Evolutionary conservation across 2,797 vertebrate genomes (phyloP), one percentile per base, ranked within the genome.

Genomic region (Gymnopithys bicolor): DNA sequence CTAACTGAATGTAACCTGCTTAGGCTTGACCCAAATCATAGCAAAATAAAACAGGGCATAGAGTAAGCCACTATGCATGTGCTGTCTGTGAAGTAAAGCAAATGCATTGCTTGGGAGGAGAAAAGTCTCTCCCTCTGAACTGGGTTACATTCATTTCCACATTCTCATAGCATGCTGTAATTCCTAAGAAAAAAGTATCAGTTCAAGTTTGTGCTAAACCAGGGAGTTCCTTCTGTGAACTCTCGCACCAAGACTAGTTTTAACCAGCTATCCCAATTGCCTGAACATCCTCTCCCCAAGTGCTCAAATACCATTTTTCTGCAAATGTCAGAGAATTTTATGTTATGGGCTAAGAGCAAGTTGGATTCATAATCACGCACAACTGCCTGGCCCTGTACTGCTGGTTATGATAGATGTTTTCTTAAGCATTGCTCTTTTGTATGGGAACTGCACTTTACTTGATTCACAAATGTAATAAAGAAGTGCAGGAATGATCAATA

Each of bases 401-500:
- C 43, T 71, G 58, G 37, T 45, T 35, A 48, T 0, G 13, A 69
- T 19, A 81, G 15, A 84, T 9, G 5, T 71, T 92, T 92, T 73
- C 39, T 86, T 92, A 85, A 91, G 25, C 35, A 32, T 32, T 84
- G 22, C 19, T 92, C 30, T 83, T 84, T 28, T 27, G 15, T 60
- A 84, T 45, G 10, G 39, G 23, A 87, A 64, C 16, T 71, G 19
- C 21, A 30, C 91, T 94, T 85, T 76, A 59, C 23, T 90, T 68
- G 56, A 78, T 81, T 92, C 76, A 71, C 56, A 92, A 89, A 19
- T 69, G 21, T 64, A 92, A 93, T 87, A 78, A 89, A 85, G 68
- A 92, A 94, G 81, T 66, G 35, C 35, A 92, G 52, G 49, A 91
- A 89, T 51, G 27, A 93, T 94, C 94, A 92, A 32, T 89, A 95